phyloP scores from a whole-genome alignment of 2,113 vertebrate species.

The Charina bottae region DNA sequence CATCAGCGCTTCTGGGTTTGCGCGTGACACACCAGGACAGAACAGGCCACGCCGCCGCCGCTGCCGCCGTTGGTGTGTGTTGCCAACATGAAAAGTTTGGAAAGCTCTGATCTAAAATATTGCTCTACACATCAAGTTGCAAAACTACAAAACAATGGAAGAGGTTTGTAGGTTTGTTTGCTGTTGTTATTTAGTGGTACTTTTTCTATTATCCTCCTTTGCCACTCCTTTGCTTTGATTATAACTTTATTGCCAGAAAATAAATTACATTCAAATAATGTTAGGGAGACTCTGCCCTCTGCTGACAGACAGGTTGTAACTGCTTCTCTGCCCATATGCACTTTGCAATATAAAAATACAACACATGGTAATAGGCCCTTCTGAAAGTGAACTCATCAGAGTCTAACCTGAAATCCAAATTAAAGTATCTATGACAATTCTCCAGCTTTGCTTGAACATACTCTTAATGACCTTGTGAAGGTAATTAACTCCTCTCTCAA shows the following conservation, averaged over 20 bases:
- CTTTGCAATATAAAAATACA: rapidly evolving
- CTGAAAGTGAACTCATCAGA: not conserved
- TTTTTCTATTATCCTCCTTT: not conserved
- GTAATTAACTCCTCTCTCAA: too few relatives aligned
- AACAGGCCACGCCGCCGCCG: too few relatives aligned
- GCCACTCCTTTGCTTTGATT: rapidly evolving
- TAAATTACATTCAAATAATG: not conserved
- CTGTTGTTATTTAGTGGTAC: not conserved
- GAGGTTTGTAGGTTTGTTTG: not conserved
- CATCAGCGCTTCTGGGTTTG: too few relatives aligned
- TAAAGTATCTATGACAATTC: not conserved
- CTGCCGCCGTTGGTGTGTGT: too few relatives aligned
- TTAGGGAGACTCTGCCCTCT: constrained; percentile 40
- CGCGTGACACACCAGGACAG: too few relatives aligned
- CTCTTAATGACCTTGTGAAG: too few relatives aligned
- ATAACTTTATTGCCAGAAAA: rapidly evolving
- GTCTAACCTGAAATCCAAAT: not conserved
- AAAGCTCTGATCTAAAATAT: too few relatives aligned
- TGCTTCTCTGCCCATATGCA: not conserved
- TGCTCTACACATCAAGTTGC: not conserved
- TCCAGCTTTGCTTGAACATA: too few relatives aligned
- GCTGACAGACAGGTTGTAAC: not conserved
- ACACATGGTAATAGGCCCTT: not conserved
- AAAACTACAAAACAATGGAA: not conserved
- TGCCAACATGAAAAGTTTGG: too few relatives aligned